phyloP scores from a whole-genome alignment of 2,888 invertebrate genomes.

The Eristalis arbustorum region DNA sequence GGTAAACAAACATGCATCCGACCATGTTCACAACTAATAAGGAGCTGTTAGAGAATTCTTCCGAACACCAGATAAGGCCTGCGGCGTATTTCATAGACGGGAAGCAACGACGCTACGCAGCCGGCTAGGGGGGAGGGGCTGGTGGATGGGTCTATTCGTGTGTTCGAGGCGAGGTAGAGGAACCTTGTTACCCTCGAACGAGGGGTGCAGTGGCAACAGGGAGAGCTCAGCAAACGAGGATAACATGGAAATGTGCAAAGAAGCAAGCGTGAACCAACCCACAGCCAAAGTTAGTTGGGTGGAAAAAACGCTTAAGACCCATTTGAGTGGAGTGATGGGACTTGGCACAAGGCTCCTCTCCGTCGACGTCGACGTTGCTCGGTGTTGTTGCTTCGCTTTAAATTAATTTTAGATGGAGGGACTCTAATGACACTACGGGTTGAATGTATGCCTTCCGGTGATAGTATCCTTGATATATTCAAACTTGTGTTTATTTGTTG shows the following conservation, averaged over 20 bases:
- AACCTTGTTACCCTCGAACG: background rate
- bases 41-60: slow-evolving; percentile 62
- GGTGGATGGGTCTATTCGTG: background rate
- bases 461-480: slow-evolving; percentile 47
- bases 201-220: background rate
- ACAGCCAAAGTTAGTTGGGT: slow-evolving; percentile 52
- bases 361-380: background rate
- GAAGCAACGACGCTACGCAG: slow-evolving; percentile 29
- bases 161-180: background rate
- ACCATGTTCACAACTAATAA: slow-evolving; percentile 67
- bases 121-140: background rate
- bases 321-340: slow-evolving; percentile 17
- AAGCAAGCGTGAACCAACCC: slow-evolving; percentile 9
- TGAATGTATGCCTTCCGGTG: slow-evolving; percentile 47
- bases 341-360: slow-evolving; percentile 28
- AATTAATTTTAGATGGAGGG: slow-evolving; percentile 58
- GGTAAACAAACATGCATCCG: slow-evolving; percentile 65
- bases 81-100: slow-evolving; percentile 56
- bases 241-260: slow-evolving; percentile 43
- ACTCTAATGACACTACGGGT: slow-evolving; percentile 60
- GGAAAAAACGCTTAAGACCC: slow-evolving; percentile 45
- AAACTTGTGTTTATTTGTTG: slow-evolving; percentile 36
- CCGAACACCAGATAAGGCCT: slow-evolving; percentile 35
- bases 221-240: background rate
- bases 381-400: slow-evolving; percentile 48